Base-by-base conservation (phyloP, 2,888 invertebrate genomes). In the Chloromyia formosa region DNA sequence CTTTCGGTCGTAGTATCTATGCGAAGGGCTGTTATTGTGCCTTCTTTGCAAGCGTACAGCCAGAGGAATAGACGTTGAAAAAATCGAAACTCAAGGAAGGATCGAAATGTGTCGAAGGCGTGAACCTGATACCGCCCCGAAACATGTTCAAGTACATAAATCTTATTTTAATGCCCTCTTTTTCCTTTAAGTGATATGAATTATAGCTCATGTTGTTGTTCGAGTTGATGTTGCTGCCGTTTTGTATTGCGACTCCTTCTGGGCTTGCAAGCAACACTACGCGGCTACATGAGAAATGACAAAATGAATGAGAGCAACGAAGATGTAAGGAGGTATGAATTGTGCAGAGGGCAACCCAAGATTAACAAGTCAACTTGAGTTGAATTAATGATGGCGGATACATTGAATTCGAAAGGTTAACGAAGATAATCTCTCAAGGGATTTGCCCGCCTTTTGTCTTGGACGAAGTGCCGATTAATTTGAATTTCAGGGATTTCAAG, bases 61-160 rank as follows among this genome's bases (percentile, higher is more conserved):
- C 49, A 49, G 14, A 3, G 16, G 12, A 49, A 49, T n/a, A 49
- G 49, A 49, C 27, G 27, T 35, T 35, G n/a, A 35, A 35, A 35
- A 35, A 35, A 35, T 2, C 2, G 7, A 35, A 35, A 4, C 27
- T 56, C 18, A 12, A 35, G 27, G 27, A 35, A 35, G 27, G 27
- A 60, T 23, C 60, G 60, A 60, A 58, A 60, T 60, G 40, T 42
- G 22, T 74, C 56, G 58, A 69, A 74, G 76, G 76, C 69, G 76
- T 76, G 58, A 75, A 76, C 75, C 12, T 3, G 75, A 72, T 76
- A 62, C 75, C 75, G 53, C 76, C 76, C 75, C 64, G 60, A 73
- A 73, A 69, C 75, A 75, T 75, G 75, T 62, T 75, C 56, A 69
- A 75, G 75, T 73, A 45, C 61, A 73, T 73, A 71, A 71, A 71